These are phyloP conservation scores for Mechanitis messenoides DNA, from an alignment of 2,888 invertebrate genomes.

Conservation along the genomic window DNA sequence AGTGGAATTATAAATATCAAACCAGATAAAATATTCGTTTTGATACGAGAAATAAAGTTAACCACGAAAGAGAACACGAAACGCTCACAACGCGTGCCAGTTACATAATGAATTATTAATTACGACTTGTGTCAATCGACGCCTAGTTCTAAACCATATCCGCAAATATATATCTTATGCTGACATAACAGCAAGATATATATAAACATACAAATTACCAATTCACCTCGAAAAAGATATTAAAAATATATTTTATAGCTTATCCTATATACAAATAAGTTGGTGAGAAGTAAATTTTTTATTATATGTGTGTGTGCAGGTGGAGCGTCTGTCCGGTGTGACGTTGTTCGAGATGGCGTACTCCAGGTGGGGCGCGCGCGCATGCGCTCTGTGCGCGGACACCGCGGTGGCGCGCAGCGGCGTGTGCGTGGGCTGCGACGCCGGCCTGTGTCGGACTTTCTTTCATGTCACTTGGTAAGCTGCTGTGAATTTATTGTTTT, in stretches of 20 bases:
- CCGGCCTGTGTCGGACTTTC: conserved; percentile 97
- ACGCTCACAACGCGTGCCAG: conserved; percentile 10
- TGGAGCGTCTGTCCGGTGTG: conserved; percentile 91
- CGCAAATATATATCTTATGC: conserved; percentile 8
- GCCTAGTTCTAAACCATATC: conserved; percentile 15
- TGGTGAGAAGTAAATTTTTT: too few species aligned
- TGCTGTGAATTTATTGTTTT: too few species aligned
- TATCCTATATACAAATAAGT: too few species aligned
- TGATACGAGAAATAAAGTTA: conserved; percentile 13
- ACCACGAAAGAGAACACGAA: conserved; percentile 14
- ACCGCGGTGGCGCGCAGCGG: conserved; percentile 92
- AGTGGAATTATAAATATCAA: conserved; percentile 12
- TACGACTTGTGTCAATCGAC: conserved; percentile 17
- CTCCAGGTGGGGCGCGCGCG: conserved; percentile 95
- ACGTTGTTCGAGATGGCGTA: conserved; percentile 99
- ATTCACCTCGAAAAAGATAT: neutral
- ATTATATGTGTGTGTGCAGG: conserved; percentile 47
- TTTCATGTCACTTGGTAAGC: conserved; percentile 96
- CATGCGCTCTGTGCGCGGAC: conserved; percentile 93
- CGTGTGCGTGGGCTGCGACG: conserved; percentile 97
- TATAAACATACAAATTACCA: neutral
- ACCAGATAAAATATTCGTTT: conserved; percentile 15
- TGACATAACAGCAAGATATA: neutral
- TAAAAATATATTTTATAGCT: too few species aligned
- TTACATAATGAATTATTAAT: conserved; percentile 17